Base-by-base conservation (phyloP, 2,797 vertebrate genomes). In the Enteromius argenteus region DNA sequence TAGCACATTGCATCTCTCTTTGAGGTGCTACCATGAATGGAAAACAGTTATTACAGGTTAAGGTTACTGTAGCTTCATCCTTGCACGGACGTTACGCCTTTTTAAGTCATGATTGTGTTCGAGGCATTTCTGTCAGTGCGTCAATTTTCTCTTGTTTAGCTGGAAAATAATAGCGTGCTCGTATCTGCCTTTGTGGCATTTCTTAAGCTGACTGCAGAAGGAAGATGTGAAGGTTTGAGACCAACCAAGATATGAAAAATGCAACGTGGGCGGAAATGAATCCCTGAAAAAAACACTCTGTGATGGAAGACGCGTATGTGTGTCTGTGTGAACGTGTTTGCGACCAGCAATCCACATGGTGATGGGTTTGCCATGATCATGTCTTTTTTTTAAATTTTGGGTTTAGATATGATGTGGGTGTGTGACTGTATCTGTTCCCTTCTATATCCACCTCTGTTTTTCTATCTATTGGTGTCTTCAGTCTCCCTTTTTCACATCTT, bases 241-340 rank as follows among this genome's bases (percentile, higher is more conserved):
- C 89, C 81, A 90, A 90, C 92, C 92, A 93, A 90, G 87, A 95
- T 95, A 95, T 91, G 92, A 94, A 92, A 95, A 95, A 89, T 95
- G 95, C 94, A 92, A 89, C 89, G 94, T 93, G 93, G 92, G 94
- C 93, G 93, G 89, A 85, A 88, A 88, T 90, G 80, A 88, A 88
- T 85, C 73, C 73, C 37, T 71, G 68, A 71, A 84, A 78, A 64
- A 87, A 88, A 84, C 32, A 3, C 42, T 56, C 15, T 64, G 67
- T 83, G 81, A 66, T 7, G 44, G 71, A 32, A 51, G 23, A 69
- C 4, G 11, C 7, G 60, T 49, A 10, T 56, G 62, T 67, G 80
- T 27, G 49, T 44, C 44, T 44, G 30, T 60, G 79, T 11, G 77
- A 62, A 32, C 4, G 39, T 53, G 51, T 75, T 78, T 72, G 72